Percentiles rank a stretch among this genome's conserved stretches.
phyloP scores from a whole-genome alignment of 2,113 vertebrate genomes.

The Esox niger region DNA sequence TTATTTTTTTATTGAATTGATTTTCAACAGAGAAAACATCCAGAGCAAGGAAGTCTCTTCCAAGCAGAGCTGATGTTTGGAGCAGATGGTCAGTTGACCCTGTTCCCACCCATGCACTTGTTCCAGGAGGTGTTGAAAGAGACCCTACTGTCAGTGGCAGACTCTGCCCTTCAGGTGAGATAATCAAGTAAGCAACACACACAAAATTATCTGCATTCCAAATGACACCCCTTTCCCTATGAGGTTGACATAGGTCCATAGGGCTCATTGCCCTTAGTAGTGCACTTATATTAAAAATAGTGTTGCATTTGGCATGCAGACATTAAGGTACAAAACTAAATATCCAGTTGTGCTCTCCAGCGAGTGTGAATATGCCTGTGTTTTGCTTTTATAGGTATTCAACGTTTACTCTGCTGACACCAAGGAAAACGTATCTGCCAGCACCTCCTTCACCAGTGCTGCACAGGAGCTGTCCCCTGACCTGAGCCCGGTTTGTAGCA shows the following conservation, averaged over 20 bases:
- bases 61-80: slow-evolving; percentile 64
- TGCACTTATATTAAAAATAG: background rate
- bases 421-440: slow-evolving; percentile 7
- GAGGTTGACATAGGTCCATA: too few species aligned
- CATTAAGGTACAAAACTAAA: too few species aligned
- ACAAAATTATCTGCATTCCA: background rate
- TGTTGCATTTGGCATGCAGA: too few species aligned
- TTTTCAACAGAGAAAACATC: slow-evolving; percentile 42
- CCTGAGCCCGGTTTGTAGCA: background rate
- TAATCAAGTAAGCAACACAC: background rate
- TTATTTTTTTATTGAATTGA: slow-evolving; percentile 16
- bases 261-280: background rate
- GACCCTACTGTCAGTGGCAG: slow-evolving; percentile 45
- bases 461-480: slow-evolving; percentile 8
- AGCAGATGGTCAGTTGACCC: slow-evolving; percentile 42
- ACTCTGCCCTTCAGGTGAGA: slow-evolving; percentile 68
- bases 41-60: slow-evolving; percentile 55
- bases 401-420: slow-evolving; percentile 51
- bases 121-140: slow-evolving; percentile 62
- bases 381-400: slow-evolving; percentile 54
- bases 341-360: background rate
- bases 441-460: background rate
- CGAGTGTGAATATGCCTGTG: slow-evolving; percentile 1
- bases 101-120: slow-evolving; percentile 59
- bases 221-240: too few species aligned